Evolutionary conservation across 2,888 invertebrate genomes (phyloP).

Genomic region (Volucella bombylans): DNA sequence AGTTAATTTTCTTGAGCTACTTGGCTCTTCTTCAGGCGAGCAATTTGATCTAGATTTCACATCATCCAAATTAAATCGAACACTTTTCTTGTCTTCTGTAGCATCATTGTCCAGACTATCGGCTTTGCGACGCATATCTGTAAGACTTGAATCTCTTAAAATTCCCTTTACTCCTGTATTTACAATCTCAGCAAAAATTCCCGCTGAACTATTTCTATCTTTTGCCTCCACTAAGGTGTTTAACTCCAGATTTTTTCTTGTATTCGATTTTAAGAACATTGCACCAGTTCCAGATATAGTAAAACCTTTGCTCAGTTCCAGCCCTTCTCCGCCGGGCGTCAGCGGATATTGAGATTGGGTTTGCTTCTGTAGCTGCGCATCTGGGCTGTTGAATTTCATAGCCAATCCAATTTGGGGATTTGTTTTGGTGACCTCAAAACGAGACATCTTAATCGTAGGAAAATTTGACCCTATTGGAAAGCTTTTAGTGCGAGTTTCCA

Average conservation of each 20-base stretch:
- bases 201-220: slow-evolving; percentile 76
- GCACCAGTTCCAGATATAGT: slow-evolving; percentile 85
- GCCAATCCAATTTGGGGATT: slow-evolving; percentile 79
- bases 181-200: slow-evolving; percentile 68
- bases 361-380: slow-evolving; percentile 74
- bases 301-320: slow-evolving; percentile 79
- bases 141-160: slow-evolving; percentile 85
- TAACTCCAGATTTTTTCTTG: slow-evolving; percentile 75
- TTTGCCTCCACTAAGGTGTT: slow-evolving; percentile 66
- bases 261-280: slow-evolving; percentile 86
- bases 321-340: slow-evolving; percentile 52
- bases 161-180: slow-evolving; percentile 84
- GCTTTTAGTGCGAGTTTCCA: slow-evolving; percentile 79
- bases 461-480: slow-evolving; percentile 75
- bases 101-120: slow-evolving; percentile 76
- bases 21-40: slow-evolving; percentile 79
- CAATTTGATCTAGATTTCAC: slow-evolving; percentile 74
- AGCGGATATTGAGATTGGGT: slow-evolving; percentile 11
- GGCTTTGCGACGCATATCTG: slow-evolving; percentile 79
- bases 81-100: slow-evolving; percentile 89
- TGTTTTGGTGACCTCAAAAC: slow-evolving; percentile 80
- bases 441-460: slow-evolving; percentile 79
- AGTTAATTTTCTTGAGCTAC: slow-evolving; percentile 76
- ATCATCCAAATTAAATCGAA: slow-evolving; percentile 85
- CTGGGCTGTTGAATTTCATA: slow-evolving; percentile 76